Evolutionary conservation across 2,113 vertebrate genomes (phyloP), one percentile per base, ranked within the genome.

Genomic region (Neofelis nebulosa): DNA sequence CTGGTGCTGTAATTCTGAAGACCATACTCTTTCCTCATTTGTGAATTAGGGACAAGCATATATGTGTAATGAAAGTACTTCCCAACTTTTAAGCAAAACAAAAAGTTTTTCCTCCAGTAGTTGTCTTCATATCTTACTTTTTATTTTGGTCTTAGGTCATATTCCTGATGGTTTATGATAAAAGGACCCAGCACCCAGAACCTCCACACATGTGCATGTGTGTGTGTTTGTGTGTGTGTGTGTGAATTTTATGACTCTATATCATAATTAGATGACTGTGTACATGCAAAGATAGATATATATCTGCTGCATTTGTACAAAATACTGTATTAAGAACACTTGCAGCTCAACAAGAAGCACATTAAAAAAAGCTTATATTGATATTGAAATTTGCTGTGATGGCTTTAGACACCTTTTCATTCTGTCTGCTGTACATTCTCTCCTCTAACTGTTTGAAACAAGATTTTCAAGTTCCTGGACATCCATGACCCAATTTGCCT

Each of bases 381-480:
- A 33, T 68, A 11, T 36, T 92, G 31, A 92, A 66, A 85, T 78
- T 48, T 82, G 23, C 1, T 65, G 10, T 29, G 14, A 15, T 78
- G 21, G 11, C 12, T 81, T 65, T 68, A 27, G 63, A n/a, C 5
- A 18, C 5, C 13, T 79, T 74, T 79, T 76, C 63, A 29, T 87
- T 79, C 69, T 94, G 5, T 57, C 38, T 74, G 0, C 65, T 29
- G 1, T 66, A 3, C 5, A 5, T 92, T 4, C 36, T 90, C 8
- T 89, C 33, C 10, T 83, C 25, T 50, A 45, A 48, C 27, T 69
- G 11, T 92, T 41, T 68, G 31, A 84, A 52, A 95, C 23, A 85
- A 80, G 65, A 55, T 93, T 41, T 66, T 57, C 33, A 87, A 89
- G 38, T 95, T 94, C 90, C 79, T 95, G 14, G 80, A 87, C 45